Evolutionary conservation across 2,888 invertebrate genomes (phyloP).

Genomic region (Syrista parreyssii): DNA sequence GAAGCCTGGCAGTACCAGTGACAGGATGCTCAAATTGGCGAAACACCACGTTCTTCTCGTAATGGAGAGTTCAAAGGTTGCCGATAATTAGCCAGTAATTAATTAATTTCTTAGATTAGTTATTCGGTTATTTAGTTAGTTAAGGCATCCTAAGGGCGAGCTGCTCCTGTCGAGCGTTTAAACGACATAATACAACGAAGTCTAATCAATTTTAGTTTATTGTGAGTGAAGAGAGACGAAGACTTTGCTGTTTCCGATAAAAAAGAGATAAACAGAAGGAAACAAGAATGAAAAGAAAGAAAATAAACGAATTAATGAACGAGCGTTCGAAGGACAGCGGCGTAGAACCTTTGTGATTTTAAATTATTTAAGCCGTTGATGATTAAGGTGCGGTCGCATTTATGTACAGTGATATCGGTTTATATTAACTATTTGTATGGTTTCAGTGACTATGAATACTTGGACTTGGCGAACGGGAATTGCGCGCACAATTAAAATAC

Average conservation of each 20-base stretch:
- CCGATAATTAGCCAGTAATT: not conserved
- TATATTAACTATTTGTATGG: not conserved
- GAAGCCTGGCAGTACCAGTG: slow-evolving; percentile 75
- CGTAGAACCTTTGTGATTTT: not conserved
- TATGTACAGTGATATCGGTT: not conserved
- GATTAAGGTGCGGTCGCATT: not conserved
- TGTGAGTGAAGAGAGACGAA: not conserved
- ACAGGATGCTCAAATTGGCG: slow-evolving; percentile 77
- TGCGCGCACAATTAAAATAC: not conserved
- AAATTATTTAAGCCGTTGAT: not conserved
- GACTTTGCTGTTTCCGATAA: not conserved
- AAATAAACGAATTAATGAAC: not conserved
- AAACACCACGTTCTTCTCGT: slow-evolving; percentile 58
- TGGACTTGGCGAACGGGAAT: not conserved
- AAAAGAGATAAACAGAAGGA: not conserved
- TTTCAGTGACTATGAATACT: not conserved
- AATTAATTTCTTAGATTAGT: not conserved
- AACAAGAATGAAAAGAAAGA: not conserved
- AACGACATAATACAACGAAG: not conserved
- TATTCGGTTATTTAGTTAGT: not conserved
- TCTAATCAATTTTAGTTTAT: not conserved
- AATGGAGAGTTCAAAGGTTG: slow-evolving; percentile 42
- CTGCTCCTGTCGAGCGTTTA: not conserved
- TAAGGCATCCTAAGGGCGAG: not conserved
- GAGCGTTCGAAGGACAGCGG: not conserved